Percentiles rank a stretch among this genome's conserved stretches.
Conservation (phyloP, 2,888 invertebrate genomes). For the Odontocerum albicorne region DNA sequence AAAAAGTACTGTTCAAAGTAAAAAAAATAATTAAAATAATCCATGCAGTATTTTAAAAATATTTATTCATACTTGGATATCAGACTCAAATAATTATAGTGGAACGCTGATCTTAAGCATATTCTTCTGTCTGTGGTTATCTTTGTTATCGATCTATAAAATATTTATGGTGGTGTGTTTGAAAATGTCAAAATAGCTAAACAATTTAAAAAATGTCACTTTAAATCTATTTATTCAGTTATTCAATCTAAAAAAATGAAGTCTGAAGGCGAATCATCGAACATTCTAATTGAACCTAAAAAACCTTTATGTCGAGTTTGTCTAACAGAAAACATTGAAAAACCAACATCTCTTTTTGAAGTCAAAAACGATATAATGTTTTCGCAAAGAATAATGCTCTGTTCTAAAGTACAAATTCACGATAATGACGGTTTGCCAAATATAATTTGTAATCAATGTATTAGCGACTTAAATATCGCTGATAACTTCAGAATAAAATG, state of each 20-base stretch:
- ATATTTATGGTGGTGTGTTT: too few species aligned
- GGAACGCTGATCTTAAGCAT: too few species aligned
- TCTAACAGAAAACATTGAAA: background rate
- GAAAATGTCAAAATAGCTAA: too few species aligned
- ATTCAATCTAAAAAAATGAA: background rate
- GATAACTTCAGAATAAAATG: slow-evolving; percentile 4
- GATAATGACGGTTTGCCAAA: background rate
- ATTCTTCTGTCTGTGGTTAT: too few species aligned
- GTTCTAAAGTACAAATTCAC: background rate
- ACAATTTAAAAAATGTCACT: background rate
- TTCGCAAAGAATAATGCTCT: background rate
- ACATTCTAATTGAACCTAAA: background rate
- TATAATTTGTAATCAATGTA: background rate
- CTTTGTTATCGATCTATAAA: too few species aligned
- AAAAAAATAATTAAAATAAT: too few species aligned
- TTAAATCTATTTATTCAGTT: background rate
- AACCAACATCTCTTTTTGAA: background rate
- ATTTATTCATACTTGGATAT: too few species aligned
- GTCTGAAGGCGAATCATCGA: too few species aligned
- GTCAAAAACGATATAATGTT: background rate
- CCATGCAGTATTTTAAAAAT: too few species aligned
- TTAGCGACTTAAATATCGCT: background rate
- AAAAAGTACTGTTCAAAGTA: too few species aligned
- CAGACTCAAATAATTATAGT: too few species aligned
- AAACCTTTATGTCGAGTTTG: background rate